Base-by-base conservation (phyloP, 1,140 invertebrate genomes). In the Diuraphis noxia region DNA sequence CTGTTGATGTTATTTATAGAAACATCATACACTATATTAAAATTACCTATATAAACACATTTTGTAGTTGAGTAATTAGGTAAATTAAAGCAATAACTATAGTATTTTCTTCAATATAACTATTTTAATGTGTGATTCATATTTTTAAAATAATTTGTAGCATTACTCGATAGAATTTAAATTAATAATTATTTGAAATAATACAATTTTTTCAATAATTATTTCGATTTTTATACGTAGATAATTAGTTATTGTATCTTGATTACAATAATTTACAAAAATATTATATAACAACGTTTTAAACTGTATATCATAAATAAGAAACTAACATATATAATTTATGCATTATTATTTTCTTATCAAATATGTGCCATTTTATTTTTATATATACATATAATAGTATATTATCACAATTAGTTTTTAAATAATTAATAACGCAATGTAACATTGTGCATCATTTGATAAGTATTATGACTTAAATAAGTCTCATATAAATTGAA, bases 401-500 rank as follows among this genome's bases (percentile, higher is more conserved):
- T 72, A n/a, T n/a, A 63, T 63, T n/a, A 63, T 63, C 4, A 30
- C 10, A 63, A 63, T 63, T 63, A 63, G n/a, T n/a, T 63, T n/a
- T 72, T 72, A 72, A 72, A 72, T n/a, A 72, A 72, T 72, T 72
- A 72, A 72, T 40, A 41, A 82, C 40, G 25, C 34, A 36, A 36
- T 86, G 34, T 86, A 36, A 36, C 4, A 86, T 40, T 88, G 25
- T n/a, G 13, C 49, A 63, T 88, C 36, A 41, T 56, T 88, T 88
- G 49, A 88, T 40, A 52, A 38, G 52, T 63, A 40, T 88, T 88
- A 63, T 88, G 52, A 86, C 85, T 40, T 88, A 63, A 63, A 40
- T 63, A 63, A 38, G 49, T 63, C 25, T 88, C 86, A 56, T 88
- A 40, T 63, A 88, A 88, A 88, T 88, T 88, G 49, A 38, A 88